phyloP scores from a whole-genome alignment of 2,113 vertebrate species.

The Dipodomys merriami region DNA sequence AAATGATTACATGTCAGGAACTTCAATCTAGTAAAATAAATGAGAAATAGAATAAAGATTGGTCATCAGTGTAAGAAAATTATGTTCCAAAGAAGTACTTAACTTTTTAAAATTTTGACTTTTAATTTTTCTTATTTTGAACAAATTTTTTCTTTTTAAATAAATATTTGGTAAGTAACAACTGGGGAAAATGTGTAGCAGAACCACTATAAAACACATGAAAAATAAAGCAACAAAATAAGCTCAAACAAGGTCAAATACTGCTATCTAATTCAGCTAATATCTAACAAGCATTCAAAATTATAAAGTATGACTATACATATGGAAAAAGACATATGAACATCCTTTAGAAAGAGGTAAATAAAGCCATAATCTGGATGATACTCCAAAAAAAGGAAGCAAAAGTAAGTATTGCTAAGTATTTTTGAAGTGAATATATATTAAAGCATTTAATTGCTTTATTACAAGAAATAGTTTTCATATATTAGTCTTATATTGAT shows the following conservation, averaged over 20 bases:
- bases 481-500: neutral
- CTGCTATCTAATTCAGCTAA: neutral
- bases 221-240: too few species aligned
- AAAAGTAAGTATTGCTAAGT: neutral
- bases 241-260: neutral
- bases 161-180: neutral
- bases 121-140: neutral
- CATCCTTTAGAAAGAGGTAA: neutral
- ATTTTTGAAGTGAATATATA: neutral
- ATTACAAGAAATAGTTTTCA: slow-evolving; percentile 9
- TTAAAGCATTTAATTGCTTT: slow-evolving; percentile 41
- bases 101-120: too few species aligned
- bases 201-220: neutral
- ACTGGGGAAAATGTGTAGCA: neutral
- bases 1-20: slow-evolving; percentile 31
- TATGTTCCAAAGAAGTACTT: neutral
- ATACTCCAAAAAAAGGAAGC: neutral
- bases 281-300: neutral
- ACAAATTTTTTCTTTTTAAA: neutral
- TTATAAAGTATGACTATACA: neutral
- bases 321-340: slow-evolving; percentile 38
- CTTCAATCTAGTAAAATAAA: slow-evolving; percentile 20
- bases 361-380: neutral
- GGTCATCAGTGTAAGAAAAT: neutral
- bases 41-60: slow-evolving; percentile 17